Conservation (phyloP, 64 coral and sea anemone species). For the Montipora sp. region DNA sequence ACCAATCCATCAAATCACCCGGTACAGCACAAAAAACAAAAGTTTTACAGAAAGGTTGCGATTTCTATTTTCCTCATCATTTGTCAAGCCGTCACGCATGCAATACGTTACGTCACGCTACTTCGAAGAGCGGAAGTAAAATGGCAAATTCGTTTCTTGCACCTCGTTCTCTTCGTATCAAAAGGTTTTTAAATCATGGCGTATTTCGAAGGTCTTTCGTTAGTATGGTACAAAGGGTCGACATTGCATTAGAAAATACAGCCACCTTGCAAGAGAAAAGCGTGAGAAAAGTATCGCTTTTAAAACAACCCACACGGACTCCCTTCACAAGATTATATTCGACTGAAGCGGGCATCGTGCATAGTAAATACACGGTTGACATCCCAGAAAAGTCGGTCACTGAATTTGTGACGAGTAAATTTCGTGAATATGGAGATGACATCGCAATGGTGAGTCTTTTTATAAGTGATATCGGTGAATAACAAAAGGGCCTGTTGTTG, state of each 20-base stretch:
- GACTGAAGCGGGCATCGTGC: conserved; percentile 8
- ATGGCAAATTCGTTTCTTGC: neutral
- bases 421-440: conserved; percentile 12
- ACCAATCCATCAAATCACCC: too few species aligned
- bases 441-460: conserved; percentile 12
- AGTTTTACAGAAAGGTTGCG: too few species aligned
- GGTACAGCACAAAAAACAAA: too few species aligned
- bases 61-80: too few species aligned
- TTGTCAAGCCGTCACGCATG: too few species aligned
- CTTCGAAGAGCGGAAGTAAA: neutral
- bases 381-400: conserved; percentile 15
- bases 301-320: neutral
- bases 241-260: neutral
- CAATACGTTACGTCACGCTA: too few species aligned
- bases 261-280: neutral
- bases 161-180: neutral
- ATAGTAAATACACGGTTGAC: conserved; percentile 3
- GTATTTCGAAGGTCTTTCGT: neutral
- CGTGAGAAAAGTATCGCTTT: neutral
- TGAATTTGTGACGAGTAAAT: conserved; percentile 8
- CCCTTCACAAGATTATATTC: neutral
- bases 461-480: neutral
- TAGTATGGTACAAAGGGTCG: neutral
- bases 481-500: too few species aligned
- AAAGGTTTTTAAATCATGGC: neutral